These are phyloP conservation scores for Meghimatium bilineatum DNA, from an alignment of 2,888 invertebrate genomes.

Conservation along the genomic window DNA sequence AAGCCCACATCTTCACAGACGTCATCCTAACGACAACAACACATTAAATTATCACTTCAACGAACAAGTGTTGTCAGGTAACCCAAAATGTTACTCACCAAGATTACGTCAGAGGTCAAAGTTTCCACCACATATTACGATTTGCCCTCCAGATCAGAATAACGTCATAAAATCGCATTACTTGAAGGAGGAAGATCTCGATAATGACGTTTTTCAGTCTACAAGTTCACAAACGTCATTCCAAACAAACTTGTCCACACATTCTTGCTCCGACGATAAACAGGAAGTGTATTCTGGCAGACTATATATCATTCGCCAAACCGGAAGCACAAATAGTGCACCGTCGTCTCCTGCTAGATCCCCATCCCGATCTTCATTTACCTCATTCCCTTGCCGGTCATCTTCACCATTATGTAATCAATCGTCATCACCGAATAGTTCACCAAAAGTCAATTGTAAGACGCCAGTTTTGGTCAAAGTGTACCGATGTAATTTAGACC, in stretches of 20 bases:
- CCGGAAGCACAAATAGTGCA: conserved; percentile 10
- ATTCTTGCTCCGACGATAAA: not conserved
- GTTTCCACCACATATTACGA: conserved; percentile 36
- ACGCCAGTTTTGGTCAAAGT: conserved; percentile 39
- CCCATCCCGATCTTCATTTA: not conserved
- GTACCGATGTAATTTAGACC: conserved; percentile 43
- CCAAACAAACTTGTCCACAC: not conserved
- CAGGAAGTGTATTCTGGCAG: conserved; percentile 28
- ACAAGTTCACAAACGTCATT: not conserved
- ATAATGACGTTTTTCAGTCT: conserved; percentile 43
- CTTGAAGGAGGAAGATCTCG: conserved; percentile 32
- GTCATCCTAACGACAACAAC: not conserved
- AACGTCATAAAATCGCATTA: not conserved
- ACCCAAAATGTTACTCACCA: conserved; percentile 19
- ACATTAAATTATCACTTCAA: not conserved
- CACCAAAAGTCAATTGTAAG: conserved; percentile 11
- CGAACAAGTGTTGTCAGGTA: not conserved
- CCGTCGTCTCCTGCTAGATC: conserved; percentile 16
- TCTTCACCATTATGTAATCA: not conserved
- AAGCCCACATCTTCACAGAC: conserved; percentile 21
- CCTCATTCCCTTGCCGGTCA: not conserved
- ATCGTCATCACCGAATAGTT: not conserved
- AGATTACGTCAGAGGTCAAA: conserved; percentile 28
- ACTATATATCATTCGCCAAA: conserved; percentile 39
- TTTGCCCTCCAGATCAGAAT: conserved; percentile 37